Percentiles rank a stretch among this genome's conserved stretches.
Conservation (phyloP, 2,888 invertebrate species). For the Drosophila bunnanda region DNA sequence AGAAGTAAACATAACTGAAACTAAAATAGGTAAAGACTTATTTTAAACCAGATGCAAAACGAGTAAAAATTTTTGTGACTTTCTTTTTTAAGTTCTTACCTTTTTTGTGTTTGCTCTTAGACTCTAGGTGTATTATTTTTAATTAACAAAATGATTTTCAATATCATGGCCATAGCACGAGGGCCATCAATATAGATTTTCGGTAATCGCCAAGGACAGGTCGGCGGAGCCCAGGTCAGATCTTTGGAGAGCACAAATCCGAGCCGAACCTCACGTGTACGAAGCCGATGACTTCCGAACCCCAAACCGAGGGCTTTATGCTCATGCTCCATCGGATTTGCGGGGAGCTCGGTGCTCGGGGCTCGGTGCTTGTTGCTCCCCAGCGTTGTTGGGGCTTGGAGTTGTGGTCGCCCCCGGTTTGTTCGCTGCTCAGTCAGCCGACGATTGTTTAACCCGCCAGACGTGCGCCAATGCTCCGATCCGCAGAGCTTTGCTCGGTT, state of each 20-base stretch:
- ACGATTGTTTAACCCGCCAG: conserved; percentile 78
- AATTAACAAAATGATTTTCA: conserved; percentile 1
- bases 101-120: too few species aligned
- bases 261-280: conserved; percentile 12
- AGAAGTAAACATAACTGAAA: too few species aligned
- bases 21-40: too few species aligned
- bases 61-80: too few species aligned
- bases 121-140: neutral
- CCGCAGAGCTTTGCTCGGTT: conserved; percentile 23
- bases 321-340: conserved; percentile 42
- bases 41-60: too few species aligned
- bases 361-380: conserved; percentile 2
- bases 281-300: conserved; percentile 16
- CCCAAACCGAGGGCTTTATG: conserved; percentile 37
- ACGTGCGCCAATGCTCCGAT: conserved; percentile 62
- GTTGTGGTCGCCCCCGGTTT: conserved; percentile 37
- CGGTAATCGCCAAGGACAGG: conserved; percentile 13
- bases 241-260: conserved; percentile 15
- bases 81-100: too few species aligned
- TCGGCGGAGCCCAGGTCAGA: conserved; percentile 24
- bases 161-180: conserved; percentile 20
- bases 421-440: conserved; percentile 74
- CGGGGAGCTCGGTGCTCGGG: too few species aligned
- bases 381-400: conserved; percentile 23
- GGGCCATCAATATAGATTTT: conserved; percentile 15